Percentiles rank a stretch among this genome's conserved stretches.
Evolutionary conservation across 2,113 vertebrate genomes (phyloP).

Genomic region (Oreamnos americanus): DNA sequence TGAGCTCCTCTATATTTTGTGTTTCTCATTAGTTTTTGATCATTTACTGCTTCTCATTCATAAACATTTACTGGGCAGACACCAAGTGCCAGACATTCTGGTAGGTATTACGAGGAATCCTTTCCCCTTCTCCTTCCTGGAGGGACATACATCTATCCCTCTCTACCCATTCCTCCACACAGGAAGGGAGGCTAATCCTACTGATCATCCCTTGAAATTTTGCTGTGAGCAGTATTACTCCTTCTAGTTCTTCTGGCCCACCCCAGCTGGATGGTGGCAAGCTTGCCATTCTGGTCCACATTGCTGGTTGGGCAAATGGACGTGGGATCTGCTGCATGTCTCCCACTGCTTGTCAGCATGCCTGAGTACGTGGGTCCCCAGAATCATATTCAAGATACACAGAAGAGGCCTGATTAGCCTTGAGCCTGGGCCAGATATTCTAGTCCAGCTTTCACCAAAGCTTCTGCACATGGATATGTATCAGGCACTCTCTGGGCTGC

Average conservation of each 20-base stretch:
- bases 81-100: background rate
- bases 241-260: background rate
- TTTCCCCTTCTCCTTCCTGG: background rate
- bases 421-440: background rate
- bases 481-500: background rate
- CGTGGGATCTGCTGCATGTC: background rate
- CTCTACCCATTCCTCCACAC: background rate
- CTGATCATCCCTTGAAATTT: background rate
- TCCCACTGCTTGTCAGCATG: background rate
- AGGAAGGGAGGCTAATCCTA: background rate
- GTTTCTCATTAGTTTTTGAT: background rate
- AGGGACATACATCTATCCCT: background rate
- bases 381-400: background rate
- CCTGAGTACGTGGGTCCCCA: background rate
- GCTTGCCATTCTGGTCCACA: background rate
- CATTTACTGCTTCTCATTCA: background rate
- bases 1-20: background rate
- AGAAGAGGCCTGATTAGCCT: background rate
- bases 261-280: background rate
- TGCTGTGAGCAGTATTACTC: background rate
- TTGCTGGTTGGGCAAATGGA: background rate
- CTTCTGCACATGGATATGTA: background rate
- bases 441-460: background rate
- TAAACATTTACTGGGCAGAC: background rate
- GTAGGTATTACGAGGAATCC: background rate